Evolutionary conservation across 2,113 vertebrate genomes (phyloP).

Genomic region (Microtus richardsoni): DNA sequence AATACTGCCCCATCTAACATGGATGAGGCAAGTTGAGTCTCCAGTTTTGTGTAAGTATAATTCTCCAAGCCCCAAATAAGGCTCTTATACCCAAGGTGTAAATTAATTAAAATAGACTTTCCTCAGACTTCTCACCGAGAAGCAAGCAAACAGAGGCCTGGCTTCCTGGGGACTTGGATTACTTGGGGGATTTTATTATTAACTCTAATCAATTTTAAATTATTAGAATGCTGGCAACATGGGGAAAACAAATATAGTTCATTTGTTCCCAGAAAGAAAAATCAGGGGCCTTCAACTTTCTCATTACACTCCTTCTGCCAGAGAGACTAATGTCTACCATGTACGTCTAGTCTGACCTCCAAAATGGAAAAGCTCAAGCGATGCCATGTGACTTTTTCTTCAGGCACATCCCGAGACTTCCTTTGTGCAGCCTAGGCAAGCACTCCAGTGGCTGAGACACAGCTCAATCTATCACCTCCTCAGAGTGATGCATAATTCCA

Average conservation of each 20-base stretch:
- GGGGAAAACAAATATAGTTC: conserved; percentile 26
- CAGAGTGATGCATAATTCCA: background rate
- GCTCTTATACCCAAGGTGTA: background rate
- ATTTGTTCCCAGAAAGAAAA: conserved; percentile 28
- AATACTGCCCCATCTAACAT: background rate
- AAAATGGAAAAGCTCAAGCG: background rate
- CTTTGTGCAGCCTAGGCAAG: too few species aligned
- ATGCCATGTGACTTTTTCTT: background rate
- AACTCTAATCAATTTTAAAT: conserved; percentile 66
- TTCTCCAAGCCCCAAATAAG: conserved; percentile 17
- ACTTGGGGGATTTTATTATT: conserved; percentile 46
- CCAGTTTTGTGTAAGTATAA: background rate
- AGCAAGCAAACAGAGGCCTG: conserved; percentile 41
- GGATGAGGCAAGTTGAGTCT: background rate
- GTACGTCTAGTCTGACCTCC: background rate
- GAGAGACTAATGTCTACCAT: conserved; percentile 6
- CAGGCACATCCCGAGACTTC: background rate
- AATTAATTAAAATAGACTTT: conserved; percentile 62
- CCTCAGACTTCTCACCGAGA: conserved; percentile 3
- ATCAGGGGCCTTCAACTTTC: background rate
- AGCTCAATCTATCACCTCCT: too few species aligned
- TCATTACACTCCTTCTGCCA: background rate
- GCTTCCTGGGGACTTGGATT: conserved; percentile 41
- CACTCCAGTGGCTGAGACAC: too few species aligned
- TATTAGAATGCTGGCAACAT: conserved; percentile 53